Base-by-base conservation (phyloP, 2,113 vertebrate genomes). In the Balaeniceps rex region DNA sequence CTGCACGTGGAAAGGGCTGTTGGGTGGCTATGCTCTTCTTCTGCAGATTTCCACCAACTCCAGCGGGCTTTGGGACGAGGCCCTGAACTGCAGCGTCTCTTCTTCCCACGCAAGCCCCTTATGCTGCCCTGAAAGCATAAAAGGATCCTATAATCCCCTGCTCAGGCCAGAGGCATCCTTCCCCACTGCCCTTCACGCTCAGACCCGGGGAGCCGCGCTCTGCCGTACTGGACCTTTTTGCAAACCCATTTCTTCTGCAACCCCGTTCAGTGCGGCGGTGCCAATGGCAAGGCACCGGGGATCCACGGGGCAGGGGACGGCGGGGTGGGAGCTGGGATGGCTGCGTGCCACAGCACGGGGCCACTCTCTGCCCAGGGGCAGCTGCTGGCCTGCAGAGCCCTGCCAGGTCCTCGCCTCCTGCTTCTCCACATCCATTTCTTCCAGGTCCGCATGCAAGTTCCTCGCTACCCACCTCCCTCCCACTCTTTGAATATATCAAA, bases 161-260 rank as follows among this genome's bases (percentile, higher is more conserved):
- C 68, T 71, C 49, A 11, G 66, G 38, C 46, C 75, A 58, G 71
- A 9, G 31, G 19, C 38, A n/a, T 49, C 52, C 18, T 49, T 14
- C n/a, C 57, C 19, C 0, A 1, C 24, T 22, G 52, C 70, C 60
- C 78, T 47, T n/a, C 21, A 7, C 0, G 0, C 42, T 34, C 72
- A 24, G 23, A 17, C 12, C 29, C 6, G 5, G 1, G 19, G 31
- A 61, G 24, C 51, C 6, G 2, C 11, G 3, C 58, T 64, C 46
- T 36, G 70, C 60, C 3, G 0, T 10, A 5, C 31, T 2, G 18
- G 17, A 63, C 6, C 7, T 75, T 64, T 70, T 5, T 8, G 12
- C 38, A 52, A 72, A 64, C 5, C 33, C 18, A 3, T 11, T 90
- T 51, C 25, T 93, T 33, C 78, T 21, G 19, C 3, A 3, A 91